Evolutionary conservation across 2,888 invertebrate genomes (phyloP), one percentile per base, ranked within the genome.

Genomic region (Mesoligia furuncula): DNA sequence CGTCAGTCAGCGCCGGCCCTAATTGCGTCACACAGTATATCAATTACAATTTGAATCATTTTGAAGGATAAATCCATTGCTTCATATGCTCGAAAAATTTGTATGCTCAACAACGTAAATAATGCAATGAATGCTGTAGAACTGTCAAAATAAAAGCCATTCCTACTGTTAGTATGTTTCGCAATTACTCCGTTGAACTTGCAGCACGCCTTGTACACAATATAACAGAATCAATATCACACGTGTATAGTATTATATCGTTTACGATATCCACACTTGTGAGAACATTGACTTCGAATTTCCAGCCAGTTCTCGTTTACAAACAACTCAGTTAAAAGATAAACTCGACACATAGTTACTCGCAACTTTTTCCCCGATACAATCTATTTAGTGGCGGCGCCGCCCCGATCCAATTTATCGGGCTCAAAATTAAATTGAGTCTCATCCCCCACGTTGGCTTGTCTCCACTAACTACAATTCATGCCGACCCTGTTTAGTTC

Each of bases 371-470:
- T 81, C 75, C 75, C 45, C 64, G 74, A 79, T 80, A 82, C 80
- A 91, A 91, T 91, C 86, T 89, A 90, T 88, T 91, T 90, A 90
- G 88, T 45, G 85, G 54, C 73, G 88, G 78, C 77, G 85, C 59
- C 75, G 85, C 77, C 86, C 88, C 87, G 87, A 91, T 89, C 88
- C 87, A 91, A 91, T 92, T 92, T 91, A 89, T 91, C 88, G 83
- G 81, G 86, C 81, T 88, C 87, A 88, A 88, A 91, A 91, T 92
- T 90, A 90, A 90, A 92, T 91, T 89, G 89, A 81, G 81, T 79
- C 79, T 88, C 88, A 86, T 87, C 83, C 81, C 81, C 77, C 82
- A 84, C 80, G 85, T 80, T 65, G 80, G 80, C 76, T 80, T 76
- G 85, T 86, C 88, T 86, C 79, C 11, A 73, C 75, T 79, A 75